These are phyloP conservation scores for Nephila pilipes DNA, from an alignment of 1,140 invertebrate genomes.

Conservation along the genomic window DNA sequence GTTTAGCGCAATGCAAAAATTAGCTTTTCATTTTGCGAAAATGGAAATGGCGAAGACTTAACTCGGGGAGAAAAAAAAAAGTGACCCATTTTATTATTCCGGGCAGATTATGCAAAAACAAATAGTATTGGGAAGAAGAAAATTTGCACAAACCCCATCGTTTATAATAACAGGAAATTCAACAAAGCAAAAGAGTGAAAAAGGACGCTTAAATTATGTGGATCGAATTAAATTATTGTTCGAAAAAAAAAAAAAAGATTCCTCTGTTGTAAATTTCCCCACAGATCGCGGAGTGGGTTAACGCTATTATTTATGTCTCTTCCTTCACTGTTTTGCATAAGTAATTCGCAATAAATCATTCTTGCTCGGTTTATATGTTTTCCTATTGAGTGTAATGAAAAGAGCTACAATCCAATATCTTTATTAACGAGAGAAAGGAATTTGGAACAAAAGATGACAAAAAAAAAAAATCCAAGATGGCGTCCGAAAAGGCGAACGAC, in stretches of 20 bases:
- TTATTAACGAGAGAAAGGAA: background rate
- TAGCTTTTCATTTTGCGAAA: constrained; percentile 6
- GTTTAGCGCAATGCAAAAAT: constrained; percentile 26
- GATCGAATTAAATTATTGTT: constrained; percentile 73
- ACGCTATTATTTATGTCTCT: constrained; percentile 63
- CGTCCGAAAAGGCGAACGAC: background rate
- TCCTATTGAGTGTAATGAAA: constrained; percentile 61
- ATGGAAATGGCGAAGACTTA: background rate
- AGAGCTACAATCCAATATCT: constrained; percentile 56
- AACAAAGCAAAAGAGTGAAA: constrained; percentile 22
- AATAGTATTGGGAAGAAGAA: constrained; percentile 1
- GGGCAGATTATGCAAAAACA: constrained; percentile 60
- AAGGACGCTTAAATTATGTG: constrained; percentile 56
- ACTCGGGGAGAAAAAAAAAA: background rate
- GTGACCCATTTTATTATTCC: constrained; percentile 17
- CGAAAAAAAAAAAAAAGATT: background rate
- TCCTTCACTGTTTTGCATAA: constrained; percentile 57
- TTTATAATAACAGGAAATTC: constrained; percentile 67
- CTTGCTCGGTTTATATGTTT: constrained; percentile 20
- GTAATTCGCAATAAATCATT: constrained; percentile 73
- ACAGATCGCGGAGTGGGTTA: constrained; percentile 6
- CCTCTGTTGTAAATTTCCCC: constrained; percentile 41
- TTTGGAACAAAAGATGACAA: constrained; percentile 18
- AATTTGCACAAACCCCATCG: constrained; percentile 25
- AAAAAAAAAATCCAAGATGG: constrained; percentile 18